Evolutionary conservation across 2,888 invertebrate species (phyloP), one percentile per base, ranked within the genome.

Genomic region (Myathropa florea): DNA sequence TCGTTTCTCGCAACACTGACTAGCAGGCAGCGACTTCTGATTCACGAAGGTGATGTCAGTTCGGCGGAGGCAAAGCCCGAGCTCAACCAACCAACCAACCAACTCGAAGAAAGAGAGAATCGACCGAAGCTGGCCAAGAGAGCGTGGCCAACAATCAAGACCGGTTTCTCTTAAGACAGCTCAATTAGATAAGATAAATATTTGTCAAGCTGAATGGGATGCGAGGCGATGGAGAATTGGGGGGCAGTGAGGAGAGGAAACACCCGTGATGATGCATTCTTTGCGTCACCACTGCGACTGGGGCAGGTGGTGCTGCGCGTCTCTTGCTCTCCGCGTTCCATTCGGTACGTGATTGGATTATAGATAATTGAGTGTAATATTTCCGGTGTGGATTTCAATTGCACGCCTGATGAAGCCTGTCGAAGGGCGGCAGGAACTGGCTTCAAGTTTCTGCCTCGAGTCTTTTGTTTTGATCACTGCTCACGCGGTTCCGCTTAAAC

Each of bases 311-410:
- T 18, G 46, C 18, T 46, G 46, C n/a, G 4, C 3, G 7, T 33
- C 33, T 12, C 0, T 0, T 9, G 0, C 30, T n/a, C 18, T 1
- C 3, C 39, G 4, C n/a, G n/a, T 6, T n/a, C 39, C n/a, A 14
- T 39, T 12, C 18, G 18, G 18, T 46, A 18, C 46, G 46, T 46
- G 81, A 85, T 85, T 61, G 26, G 76, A 72, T 71, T 85, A 63
- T 14, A 30, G 67, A 73, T 85, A 82, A 85, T 77, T 85, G 77
- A 68, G 73, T 70, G 77, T 73, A 70, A 78, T 78, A 85, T 82
- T 82, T 85, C 82, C 85, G 85, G 85, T 85, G 81, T 77, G 72
- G 72, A 81, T 77, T 77, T 53, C 72, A 63, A 77, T 63, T 60
- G 67, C 53, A 67, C 33, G 14, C 9, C n/a, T 30, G 46, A 46